phyloP scores from a whole-genome alignment of 1,140 invertebrate genomes.

The Mya arenaria region DNA sequence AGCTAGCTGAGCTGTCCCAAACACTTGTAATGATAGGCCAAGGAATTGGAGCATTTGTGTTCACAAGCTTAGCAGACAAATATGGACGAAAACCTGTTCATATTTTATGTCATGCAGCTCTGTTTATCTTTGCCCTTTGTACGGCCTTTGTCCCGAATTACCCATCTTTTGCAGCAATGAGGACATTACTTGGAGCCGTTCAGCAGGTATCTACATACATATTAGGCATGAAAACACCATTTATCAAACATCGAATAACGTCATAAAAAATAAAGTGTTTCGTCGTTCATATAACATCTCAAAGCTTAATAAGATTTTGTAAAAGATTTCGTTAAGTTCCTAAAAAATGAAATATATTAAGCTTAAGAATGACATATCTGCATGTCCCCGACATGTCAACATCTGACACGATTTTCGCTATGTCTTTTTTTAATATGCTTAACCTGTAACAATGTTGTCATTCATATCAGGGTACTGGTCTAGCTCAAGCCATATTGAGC shows the following conservation, averaged over 20 bases:
- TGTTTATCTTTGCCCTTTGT: conserved; percentile 60
- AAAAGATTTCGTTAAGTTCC: not conserved
- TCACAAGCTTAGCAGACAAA: conserved; percentile 62
- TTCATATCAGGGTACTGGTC: conserved; percentile 38
- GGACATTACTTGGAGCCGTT: conserved; percentile 67
- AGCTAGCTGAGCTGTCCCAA: conserved; percentile 65
- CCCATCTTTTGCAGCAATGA: conserved; percentile 61
- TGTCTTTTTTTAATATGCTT: no score
- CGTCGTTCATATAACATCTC: no score
- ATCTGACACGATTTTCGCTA: no score
- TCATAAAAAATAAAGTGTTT: no score
- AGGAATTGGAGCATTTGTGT: conserved; percentile 62
- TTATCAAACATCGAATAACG: no score
- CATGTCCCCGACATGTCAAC: no score
- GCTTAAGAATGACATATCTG: no score
- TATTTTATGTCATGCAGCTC: conserved; percentile 68
- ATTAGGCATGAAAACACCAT: no score
- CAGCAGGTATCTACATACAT: conserved; percentile 70
- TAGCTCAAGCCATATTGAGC: conserved; percentile 51
- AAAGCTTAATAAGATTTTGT: not conserved
- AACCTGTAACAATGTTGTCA: not conserved
- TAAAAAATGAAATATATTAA: not conserved
- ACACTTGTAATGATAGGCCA: conserved; percentile 66
- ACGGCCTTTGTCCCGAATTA: conserved; percentile 65
- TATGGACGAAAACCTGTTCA: conserved; percentile 68